Percentiles rank a stretch among this genome's conserved stretches.
phyloP scores from a whole-genome alignment of 2,797 vertebrate species.

The Kryptopterus vitreolus region DNA sequence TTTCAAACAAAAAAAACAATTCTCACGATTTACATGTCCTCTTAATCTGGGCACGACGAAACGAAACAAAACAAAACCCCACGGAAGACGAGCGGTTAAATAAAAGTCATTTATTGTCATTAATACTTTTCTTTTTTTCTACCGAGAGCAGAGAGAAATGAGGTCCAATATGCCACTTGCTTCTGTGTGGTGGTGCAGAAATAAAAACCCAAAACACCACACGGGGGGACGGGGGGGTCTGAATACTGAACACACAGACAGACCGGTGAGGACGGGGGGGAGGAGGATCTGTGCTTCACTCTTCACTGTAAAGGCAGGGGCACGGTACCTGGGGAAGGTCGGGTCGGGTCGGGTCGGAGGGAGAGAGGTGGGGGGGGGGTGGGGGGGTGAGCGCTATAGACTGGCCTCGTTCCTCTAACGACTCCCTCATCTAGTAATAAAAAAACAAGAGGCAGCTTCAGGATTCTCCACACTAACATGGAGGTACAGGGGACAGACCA shows the following conservation, averaged over 20 bases:
- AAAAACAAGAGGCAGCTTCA: constrained; percentile 40
- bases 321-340: too few species aligned
- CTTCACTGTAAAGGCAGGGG: constrained; percentile 49
- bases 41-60: too few species aligned
- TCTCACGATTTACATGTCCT: too few species aligned
- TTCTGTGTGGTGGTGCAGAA: constrained; percentile 71
- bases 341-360: too few species aligned
- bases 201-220: constrained; percentile 54
- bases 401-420: constrained; percentile 28
- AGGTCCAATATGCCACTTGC: constrained; percentile 71
- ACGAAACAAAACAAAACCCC: constrained; percentile 18
- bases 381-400: not conserved
- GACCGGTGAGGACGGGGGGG: constrained; percentile 49
- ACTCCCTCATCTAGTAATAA: constrained; percentile 34
- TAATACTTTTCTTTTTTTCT: constrained; percentile 74
- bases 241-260: constrained; percentile 66
- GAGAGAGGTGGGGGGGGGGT: not conserved
- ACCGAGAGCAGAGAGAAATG: constrained; percentile 69
- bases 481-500: constrained; percentile 69
- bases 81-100: constrained; percentile 63
- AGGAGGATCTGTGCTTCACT: constrained; percentile 51
- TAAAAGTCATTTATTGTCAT: constrained; percentile 83
- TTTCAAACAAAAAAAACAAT: too few species aligned
- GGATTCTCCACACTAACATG: constrained; percentile 71
- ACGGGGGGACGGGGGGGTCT: constrained; percentile 57